These are phyloP conservation scores for Phortica variegata DNA, from an alignment of 1,140 invertebrate species.

Conservation along the genomic window DNA sequence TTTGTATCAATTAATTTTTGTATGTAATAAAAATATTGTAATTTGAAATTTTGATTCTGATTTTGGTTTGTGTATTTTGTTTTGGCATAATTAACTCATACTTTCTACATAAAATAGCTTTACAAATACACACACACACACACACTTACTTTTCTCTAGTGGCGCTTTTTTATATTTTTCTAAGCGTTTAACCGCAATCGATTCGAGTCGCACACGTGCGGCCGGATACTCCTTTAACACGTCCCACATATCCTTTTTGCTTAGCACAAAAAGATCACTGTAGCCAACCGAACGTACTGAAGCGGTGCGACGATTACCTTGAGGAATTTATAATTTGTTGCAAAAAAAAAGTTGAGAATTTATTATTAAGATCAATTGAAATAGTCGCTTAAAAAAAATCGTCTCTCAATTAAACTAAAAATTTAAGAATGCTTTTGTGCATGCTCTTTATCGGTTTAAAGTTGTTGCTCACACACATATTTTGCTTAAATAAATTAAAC, in stretches of 20 bases:
- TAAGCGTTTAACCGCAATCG: conserved; percentile 93
- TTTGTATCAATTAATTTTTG: conserved; percentile 15
- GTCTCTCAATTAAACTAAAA: too few relatives aligned
- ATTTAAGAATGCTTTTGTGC: too few relatives aligned
- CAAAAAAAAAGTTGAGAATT: conserved; percentile 14
- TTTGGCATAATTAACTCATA: too few relatives aligned
- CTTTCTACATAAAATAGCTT: conserved; percentile 10
- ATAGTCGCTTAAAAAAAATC: too few relatives aligned
- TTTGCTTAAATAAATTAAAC: too few relatives aligned
- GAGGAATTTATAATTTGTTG: conserved; percentile 7
- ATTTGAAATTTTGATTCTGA: conserved; percentile 35
- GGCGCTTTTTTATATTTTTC: conserved; percentile 94
- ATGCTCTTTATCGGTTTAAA: too few relatives aligned
- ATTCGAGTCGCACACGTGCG: conserved; percentile 92
- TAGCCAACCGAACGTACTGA: conserved; percentile 97
- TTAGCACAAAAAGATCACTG: conserved; percentile 96
- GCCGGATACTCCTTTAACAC: conserved; percentile 98
- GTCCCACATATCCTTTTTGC: conserved; percentile 99
- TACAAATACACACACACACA: background rate
- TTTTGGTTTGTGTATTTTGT: background rate
- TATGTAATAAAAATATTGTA: conserved; percentile 14
- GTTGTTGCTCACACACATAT: too few relatives aligned
- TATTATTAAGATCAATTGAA: conserved; percentile 24
- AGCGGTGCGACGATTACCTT: conserved; percentile 93
- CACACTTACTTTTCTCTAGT: conserved; percentile 77